Evolutionary conservation across 2,888 invertebrate genomes (phyloP).

Genomic region (Deroplatys truncata): DNA sequence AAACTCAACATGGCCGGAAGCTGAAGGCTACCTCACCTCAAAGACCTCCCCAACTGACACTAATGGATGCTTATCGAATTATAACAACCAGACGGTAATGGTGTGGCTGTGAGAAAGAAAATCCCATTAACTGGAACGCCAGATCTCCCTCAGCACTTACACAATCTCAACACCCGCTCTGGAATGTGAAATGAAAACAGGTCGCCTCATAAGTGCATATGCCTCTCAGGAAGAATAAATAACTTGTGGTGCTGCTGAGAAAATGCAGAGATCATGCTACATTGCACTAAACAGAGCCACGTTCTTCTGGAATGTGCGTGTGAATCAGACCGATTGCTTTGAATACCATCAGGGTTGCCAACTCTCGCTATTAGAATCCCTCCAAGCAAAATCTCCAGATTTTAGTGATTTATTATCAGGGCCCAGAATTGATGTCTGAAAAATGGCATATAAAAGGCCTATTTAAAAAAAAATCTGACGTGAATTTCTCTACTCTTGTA

Average conservation of each 20-base stretch:
- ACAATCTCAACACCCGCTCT: not conserved
- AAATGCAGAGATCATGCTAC: not conserved
- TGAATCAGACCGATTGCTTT: too few relatives aligned
- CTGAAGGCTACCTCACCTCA: not conserved
- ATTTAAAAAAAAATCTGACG: too few relatives aligned
- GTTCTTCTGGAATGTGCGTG: constrained; percentile 31
- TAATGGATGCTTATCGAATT: constrained; percentile 7
- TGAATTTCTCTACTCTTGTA: too few relatives aligned
- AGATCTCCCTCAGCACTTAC: not conserved
- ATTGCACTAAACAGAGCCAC: not conserved
- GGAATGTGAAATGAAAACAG: not conserved
- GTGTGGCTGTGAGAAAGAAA: not conserved
- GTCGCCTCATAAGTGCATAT: not conserved
- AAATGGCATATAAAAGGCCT: too few relatives aligned
- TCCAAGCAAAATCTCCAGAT: not conserved
- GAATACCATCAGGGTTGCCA: too few relatives aligned
- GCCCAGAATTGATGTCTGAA: too few relatives aligned
- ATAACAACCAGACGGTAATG: constrained; percentile 1
- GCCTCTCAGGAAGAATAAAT: not conserved
- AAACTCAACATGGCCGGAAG: not conserved
- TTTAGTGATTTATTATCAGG: too few relatives aligned
- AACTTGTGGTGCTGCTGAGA: not conserved
- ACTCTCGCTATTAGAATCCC: not conserved
- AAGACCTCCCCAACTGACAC: not conserved
- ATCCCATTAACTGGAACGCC: not conserved